A percentile compares a stretch with the other conserved stretches of the same genome.
Evolutionary conservation across 2,797 vertebrate genomes (phyloP).

Genomic region (Amblyraja radiata): DNA sequence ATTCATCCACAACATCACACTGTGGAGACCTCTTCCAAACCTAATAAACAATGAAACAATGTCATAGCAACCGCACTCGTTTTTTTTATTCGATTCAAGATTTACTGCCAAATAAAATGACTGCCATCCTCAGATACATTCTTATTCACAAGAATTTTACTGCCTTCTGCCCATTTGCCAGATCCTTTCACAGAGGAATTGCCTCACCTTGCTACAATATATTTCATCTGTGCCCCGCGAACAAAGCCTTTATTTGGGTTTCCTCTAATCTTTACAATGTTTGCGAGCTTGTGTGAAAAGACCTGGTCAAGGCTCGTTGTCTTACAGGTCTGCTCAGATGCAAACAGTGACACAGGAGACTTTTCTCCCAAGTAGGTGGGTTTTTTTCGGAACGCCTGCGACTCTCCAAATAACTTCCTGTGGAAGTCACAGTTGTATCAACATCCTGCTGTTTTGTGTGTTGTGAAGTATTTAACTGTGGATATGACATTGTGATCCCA

Average conservation of each 20-base stretch:
- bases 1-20: not conserved
- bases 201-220: constrained; percentile 50
- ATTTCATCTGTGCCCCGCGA: constrained; percentile 47
- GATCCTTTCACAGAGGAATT: constrained; percentile 46
- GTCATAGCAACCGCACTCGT: constrained; percentile 12
- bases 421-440: constrained; percentile 60
- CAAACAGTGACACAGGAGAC: constrained; percentile 49
- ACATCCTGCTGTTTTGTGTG: constrained; percentile 63
- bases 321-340: constrained; percentile 49
- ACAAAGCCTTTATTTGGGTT: constrained; percentile 55
- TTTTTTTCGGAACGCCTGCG: constrained; percentile 48
- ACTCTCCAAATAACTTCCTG: constrained; percentile 59
- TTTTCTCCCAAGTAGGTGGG: constrained; percentile 47
- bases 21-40: not conserved
- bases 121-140: constrained; percentile 39
- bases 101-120: constrained; percentile 46
- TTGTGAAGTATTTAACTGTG: constrained; percentile 52
- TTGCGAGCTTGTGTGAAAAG: constrained; percentile 61
- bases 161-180: constrained; percentile 42
- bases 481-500: constrained; percentile 54
- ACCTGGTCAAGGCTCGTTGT: constrained; percentile 54
- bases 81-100: constrained; percentile 13
- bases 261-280: constrained; percentile 54
- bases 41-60: constrained; percentile 18
- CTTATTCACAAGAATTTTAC: constrained; percentile 47